These are phyloP conservation scores for Euphonia xanthogaster DNA, from an alignment of 2,797 vertebrate species.

Conservation along the genomic window DNA sequence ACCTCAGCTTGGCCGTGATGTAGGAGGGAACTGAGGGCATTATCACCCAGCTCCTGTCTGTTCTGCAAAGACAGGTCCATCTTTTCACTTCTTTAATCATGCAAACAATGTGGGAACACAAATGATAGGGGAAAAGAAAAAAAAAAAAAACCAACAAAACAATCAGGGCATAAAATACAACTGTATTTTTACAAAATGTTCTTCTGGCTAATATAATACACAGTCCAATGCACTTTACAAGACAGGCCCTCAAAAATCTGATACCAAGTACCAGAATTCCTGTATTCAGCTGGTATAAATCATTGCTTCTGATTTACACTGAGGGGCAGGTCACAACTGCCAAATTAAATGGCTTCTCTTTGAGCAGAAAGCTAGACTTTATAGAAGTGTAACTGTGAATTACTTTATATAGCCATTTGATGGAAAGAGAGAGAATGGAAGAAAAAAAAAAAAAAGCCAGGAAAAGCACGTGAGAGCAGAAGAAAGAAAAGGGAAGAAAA, in stretches of 20 bases:
- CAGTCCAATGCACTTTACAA: slow-evolving; percentile 15
- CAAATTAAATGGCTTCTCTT: slow-evolving; percentile 27
- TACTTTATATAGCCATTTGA: background rate
- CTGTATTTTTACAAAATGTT: background rate
- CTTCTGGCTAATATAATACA: background rate
- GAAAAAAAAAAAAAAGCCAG: background rate
- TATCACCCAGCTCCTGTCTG: background rate
- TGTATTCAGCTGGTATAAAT: slow-evolving; percentile 26
- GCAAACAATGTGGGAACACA: background rate
- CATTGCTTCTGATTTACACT: slow-evolving; percentile 32
- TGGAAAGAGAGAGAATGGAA: background rate
- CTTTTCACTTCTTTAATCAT: background rate
- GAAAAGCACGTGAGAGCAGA: background rate
- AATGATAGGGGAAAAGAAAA: background rate
- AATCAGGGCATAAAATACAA: background rate
- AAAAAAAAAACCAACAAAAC: background rate
- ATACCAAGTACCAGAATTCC: background rate
- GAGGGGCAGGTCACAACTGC: background rate
- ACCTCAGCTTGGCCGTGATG: background rate
- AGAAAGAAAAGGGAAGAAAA: background rate
- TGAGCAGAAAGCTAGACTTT: background rate
- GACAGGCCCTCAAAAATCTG: background rate
- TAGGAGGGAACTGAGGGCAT: background rate
- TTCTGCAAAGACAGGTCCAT: background rate
- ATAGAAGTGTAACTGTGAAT: background rate